Evolutionary conservation across 2,113 vertebrate genomes (phyloP), one percentile per base, ranked within the genome.

Genomic region (Australoheros scitulus): DNA sequence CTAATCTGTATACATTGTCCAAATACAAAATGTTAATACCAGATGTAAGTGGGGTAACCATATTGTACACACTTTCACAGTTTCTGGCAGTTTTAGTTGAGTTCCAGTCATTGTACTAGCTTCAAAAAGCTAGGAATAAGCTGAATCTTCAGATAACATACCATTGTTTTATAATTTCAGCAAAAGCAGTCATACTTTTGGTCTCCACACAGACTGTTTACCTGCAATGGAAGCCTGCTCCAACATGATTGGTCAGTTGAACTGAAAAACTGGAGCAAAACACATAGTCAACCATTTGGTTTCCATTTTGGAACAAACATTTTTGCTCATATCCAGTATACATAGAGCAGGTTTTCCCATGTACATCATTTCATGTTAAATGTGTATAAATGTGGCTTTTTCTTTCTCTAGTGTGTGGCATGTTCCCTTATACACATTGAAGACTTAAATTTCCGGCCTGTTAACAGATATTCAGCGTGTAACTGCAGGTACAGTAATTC

Each of bases 111-210:
- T 47, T 47, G 26, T 26, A 26, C 64, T 26, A 68, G 22, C 14
- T 68, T 68, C 8, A 29, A 70, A 70, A 70, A 70, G 1, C 1
- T 11, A 17, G 22, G 17, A 68, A 7, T 43, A 2, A 68, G 5
- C 22, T 11, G 18, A 29, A 11, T 20, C 15, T 29, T 50, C 26
- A 68, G 10, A 68, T 29, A 68, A 47, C 17, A 1, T 47, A 50
- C 22, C 41, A 47, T 29, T 29, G 24, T 17, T 11, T 2, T 50
- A 70, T 41, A 26, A 18, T 6, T 0, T 68, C 1, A 1, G 17
- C 63, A 68, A 38, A 0, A 0, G 26, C 22, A 11, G 26, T 18
- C 64, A 18, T 10, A 18, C 14, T 0, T 68, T 68, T 26, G 38
- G 6, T 2, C 0, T 29, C 41, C 17, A 2, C 13, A 14, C 50